These are phyloP conservation scores for Dendropsophus ebraccatus DNA, from an alignment of 2,113 vertebrate species.

Conservation along the genomic window DNA sequence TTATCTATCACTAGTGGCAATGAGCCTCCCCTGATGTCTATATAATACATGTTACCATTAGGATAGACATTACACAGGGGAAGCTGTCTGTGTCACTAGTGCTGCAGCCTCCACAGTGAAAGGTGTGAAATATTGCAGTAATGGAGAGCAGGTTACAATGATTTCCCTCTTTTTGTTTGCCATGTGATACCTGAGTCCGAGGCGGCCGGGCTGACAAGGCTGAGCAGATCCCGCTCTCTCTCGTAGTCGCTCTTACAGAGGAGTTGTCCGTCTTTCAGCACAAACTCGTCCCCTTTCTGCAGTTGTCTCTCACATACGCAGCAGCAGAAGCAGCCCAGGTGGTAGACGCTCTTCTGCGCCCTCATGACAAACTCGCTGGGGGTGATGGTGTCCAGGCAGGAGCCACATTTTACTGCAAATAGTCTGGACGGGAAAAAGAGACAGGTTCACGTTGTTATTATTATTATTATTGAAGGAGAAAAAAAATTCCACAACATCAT, in stretches of 20 bases:
- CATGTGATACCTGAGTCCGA: slow-evolving; percentile 84
- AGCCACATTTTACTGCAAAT: slow-evolving; percentile 87
- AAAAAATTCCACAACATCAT: no score
- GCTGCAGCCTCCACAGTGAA: no score
- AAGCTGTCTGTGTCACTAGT: no score
- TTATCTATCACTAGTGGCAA: no score
- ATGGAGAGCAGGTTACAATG: no score
- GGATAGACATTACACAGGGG: no score
- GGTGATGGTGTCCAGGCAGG: slow-evolving; percentile 83
- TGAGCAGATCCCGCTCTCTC: slow-evolving; percentile 80
- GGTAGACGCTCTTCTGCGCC: slow-evolving; percentile 88
- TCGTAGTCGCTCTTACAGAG: slow-evolving; percentile 92
- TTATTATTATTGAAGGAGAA: no score
- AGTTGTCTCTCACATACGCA: slow-evolving; percentile 89
- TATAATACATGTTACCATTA: no score
- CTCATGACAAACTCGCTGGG: slow-evolving; percentile 94
- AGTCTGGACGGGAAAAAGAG: slow-evolving; percentile 71
- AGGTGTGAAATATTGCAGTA: no score
- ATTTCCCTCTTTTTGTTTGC: no score
- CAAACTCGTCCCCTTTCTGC: slow-evolving; percentile 92
- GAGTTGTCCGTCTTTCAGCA: slow-evolving; percentile 90
- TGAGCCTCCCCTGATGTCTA: no score
- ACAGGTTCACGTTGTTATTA: no score
- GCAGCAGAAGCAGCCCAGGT: slow-evolving; percentile 95
- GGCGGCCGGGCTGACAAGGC: slow-evolving; percentile 82